Evolutionary conservation across 2,888 invertebrate genomes (phyloP).

Genomic region (Ischnura elegans): DNA sequence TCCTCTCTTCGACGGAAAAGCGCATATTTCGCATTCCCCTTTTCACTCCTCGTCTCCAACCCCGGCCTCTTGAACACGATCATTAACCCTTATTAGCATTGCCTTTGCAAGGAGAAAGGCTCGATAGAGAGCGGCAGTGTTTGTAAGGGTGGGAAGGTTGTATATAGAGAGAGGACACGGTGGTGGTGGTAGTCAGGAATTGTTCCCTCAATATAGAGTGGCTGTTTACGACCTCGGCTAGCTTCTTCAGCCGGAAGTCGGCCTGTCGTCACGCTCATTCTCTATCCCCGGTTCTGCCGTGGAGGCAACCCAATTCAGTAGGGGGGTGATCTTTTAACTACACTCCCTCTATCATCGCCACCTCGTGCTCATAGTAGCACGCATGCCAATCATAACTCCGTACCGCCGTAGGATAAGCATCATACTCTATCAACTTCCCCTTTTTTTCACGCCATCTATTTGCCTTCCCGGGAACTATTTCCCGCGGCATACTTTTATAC

Average conservation of each 20-base stretch:
- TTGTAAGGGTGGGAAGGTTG: too few species aligned
- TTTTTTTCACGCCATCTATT: not conserved
- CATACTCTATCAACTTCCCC: not conserved
- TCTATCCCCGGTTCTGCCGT: not conserved
- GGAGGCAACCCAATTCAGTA: not conserved
- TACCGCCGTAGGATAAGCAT: not conserved
- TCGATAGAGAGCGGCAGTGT: not conserved
- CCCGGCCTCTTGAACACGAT: constrained; percentile 26
- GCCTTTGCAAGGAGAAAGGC: not conserved
- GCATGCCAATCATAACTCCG: not conserved
- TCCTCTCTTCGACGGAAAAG: not conserved
- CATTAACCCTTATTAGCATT: constrained; percentile 7
- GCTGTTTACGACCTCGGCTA: not conserved
- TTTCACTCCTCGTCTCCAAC: not conserved
- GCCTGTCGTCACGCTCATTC: not conserved
- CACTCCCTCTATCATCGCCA: not conserved
- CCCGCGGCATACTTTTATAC: not conserved
- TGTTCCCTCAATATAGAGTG: not conserved
- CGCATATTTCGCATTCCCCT: not conserved
- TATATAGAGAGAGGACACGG: too few species aligned
- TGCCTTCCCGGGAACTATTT: not conserved
- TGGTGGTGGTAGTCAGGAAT: not conserved
- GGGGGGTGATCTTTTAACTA: not conserved
- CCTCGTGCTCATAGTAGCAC: not conserved
- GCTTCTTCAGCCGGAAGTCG: not conserved